Evolutionary conservation across 2,797 vertebrate genomes (phyloP).

Genomic region (Trichosurus vulpecula): DNA sequence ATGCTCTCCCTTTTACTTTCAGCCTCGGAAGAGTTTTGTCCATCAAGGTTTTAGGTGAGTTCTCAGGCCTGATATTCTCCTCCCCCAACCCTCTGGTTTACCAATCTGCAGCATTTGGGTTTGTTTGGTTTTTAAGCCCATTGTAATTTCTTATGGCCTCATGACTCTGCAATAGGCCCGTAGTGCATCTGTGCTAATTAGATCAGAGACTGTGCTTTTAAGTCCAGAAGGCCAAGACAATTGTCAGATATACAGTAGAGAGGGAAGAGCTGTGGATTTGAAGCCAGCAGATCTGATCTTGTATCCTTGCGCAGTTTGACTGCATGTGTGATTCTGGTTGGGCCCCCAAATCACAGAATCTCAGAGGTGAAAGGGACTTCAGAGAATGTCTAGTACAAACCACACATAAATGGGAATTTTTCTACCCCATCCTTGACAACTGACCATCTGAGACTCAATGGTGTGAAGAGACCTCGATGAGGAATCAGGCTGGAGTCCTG

Average conservation of each 20-base stretch:
- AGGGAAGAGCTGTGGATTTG: background rate
- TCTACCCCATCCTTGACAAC: background rate
- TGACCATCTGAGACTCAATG: background rate
- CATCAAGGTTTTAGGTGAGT: slow-evolving; percentile 66
- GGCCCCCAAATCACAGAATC: background rate
- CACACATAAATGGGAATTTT: background rate
- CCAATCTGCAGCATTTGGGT: background rate
- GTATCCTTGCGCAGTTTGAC: too few species aligned
- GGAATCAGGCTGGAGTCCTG: background rate
- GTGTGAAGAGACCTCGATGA: background rate
- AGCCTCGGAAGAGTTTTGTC: slow-evolving; percentile 63
- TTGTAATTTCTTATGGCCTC: background rate
- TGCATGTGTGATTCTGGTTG: background rate
- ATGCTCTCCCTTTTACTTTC: slow-evolving; percentile 55
- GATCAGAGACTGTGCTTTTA: background rate
- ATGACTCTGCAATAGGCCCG: background rate
- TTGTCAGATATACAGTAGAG: background rate
- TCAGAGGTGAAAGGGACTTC: background rate
- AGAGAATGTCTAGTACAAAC: background rate
- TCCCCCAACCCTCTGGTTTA: background rate
- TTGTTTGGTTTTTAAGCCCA: background rate
- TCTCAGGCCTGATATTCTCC: background rate
- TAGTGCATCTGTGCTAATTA: background rate
- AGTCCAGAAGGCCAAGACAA: background rate
- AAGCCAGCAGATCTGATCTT: background rate